Evolutionary conservation across 2,113 vertebrate species (phyloP), one percentile per base, ranked within the genome.

Genomic region (Cromileptes altivelis): DNA sequence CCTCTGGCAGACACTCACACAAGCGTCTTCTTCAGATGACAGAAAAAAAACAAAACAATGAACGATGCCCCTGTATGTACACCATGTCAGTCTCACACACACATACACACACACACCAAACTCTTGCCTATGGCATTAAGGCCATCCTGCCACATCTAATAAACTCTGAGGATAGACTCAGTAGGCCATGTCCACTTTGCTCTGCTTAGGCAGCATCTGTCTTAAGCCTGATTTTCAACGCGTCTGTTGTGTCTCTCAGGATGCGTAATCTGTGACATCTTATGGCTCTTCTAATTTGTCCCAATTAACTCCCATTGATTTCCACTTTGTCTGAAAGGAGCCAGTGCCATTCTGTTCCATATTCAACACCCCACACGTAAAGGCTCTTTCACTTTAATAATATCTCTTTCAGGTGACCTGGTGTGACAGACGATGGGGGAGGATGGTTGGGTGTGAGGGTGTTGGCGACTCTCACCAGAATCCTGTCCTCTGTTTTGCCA

Each of bases 401-500:
- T 15, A 47, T 17, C 19, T 63, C 56, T 60, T 45, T 70, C 62
- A 23, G 53, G 73, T 76, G 71, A 68, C 81, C 57, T 23, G 21
- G 62, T 40, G 75, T 64, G 64, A 74, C 2, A 33, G 25, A 70
- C 19, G 14, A 49, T 15, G n/a, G 2, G 47, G 62, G 2, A 9
- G 9, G 7, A 0, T 1, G 15, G 47, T 12, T 8, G 52, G 33
- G n/a, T 30, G 52, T 60, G 70, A 67, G 23, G 23, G 49, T 73
- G 64, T 47, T 8, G 15, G 40, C 11, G 7, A n/a, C 27, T 73
- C 95, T 94, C 83, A 96, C 95, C 94, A 96, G 87, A 70, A 96
- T 93, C 75, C 93, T 91, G 93, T 96, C 95, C 81, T 96, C 95
- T 0, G 90, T 93, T 47, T 94, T 95, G 78, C 94, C 93, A 49